These are phyloP conservation scores for Benthosema pterotum DNA, from an alignment of 2,797 vertebrate species.

Conservation along the genomic window DNA sequence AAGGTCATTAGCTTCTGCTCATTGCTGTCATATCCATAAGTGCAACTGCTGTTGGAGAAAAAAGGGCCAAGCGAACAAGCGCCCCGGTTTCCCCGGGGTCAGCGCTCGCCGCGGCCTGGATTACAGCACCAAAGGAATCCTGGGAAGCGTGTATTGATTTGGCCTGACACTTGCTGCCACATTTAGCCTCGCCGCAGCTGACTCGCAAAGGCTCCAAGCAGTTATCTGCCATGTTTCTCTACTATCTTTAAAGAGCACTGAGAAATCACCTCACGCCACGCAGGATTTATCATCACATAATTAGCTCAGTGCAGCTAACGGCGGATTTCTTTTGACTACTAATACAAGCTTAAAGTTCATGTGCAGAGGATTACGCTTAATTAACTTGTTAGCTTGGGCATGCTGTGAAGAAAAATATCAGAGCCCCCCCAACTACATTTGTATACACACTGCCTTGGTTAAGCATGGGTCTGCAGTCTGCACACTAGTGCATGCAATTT, in stretches of 20 bases:
- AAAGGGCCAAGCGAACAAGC: constrained; percentile 84
- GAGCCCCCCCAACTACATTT: constrained; percentile 57
- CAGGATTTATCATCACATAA: constrained; percentile 86
- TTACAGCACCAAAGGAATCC: constrained; percentile 88
- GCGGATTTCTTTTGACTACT: constrained; percentile 83
- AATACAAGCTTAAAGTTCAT: constrained; percentile 89
- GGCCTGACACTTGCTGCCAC: constrained; percentile 92
- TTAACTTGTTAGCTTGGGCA: constrained; percentile 67
- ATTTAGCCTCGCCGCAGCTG: constrained; percentile 86
- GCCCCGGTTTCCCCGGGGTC: constrained; percentile 83
- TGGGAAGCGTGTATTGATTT: constrained; percentile 91
- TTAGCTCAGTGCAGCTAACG: constrained; percentile 83
- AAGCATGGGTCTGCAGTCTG: constrained; percentile 17
- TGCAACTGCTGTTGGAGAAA: constrained; percentile 81
- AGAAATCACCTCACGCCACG: constrained; percentile 84
- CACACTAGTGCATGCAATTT: not conserved
- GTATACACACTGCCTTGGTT: constrained; percentile 40
- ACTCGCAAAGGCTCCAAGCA: constrained; percentile 87
- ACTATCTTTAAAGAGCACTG: constrained; percentile 87
- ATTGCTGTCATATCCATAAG: constrained; percentile 83
- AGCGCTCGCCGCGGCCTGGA: constrained; percentile 83
- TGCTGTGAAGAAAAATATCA: constrained; percentile 44
- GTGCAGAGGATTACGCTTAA: constrained; percentile 81
- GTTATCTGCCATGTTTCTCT: constrained; percentile 90
- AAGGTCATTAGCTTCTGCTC: constrained; percentile 86